Conservation (phyloP, 2,113 vertebrate species). For the Gallinago undulata region DNA sequence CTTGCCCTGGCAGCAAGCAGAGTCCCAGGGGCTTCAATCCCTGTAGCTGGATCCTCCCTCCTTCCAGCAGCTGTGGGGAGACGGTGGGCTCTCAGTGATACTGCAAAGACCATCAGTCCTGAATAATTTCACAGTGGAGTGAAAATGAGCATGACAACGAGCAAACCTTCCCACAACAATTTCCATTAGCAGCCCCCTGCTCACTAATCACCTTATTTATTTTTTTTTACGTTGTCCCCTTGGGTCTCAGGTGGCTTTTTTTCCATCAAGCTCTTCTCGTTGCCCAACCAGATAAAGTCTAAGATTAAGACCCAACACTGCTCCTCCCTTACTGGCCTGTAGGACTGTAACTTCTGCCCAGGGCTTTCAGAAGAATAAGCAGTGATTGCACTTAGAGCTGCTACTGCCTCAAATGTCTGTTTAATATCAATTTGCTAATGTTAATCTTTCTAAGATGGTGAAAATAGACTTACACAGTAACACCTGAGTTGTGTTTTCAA, state of each 20-base stretch:
- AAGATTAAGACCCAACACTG: neutral
- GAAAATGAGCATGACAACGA: rapidly evolving
- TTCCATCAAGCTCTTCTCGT: neutral
- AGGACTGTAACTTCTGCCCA: neutral
- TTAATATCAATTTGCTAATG: neutral
- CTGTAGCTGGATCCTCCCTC: neutral
- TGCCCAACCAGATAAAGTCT: neutral
- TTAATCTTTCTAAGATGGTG: neutral
- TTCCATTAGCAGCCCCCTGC: neutral
- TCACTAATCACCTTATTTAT: neutral
- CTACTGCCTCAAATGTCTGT: neutral
- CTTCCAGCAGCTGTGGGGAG: neutral
- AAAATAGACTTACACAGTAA: neutral
- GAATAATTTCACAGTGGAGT: neutral
- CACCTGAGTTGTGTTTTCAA: neutral
- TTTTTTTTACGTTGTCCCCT: neutral
- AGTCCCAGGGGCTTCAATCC: neutral
- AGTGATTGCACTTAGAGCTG: neutral
- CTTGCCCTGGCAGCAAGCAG: neutral
- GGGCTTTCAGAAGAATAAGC: neutral
- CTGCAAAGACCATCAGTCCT: neutral
- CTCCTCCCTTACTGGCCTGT: neutral
- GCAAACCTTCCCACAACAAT: rapidly evolving
- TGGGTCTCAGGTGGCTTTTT: neutral
- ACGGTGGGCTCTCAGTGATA: neutral